phyloP scores from a whole-genome alignment of 2,797 vertebrate species.

The Pelochelys cantorii region DNA sequence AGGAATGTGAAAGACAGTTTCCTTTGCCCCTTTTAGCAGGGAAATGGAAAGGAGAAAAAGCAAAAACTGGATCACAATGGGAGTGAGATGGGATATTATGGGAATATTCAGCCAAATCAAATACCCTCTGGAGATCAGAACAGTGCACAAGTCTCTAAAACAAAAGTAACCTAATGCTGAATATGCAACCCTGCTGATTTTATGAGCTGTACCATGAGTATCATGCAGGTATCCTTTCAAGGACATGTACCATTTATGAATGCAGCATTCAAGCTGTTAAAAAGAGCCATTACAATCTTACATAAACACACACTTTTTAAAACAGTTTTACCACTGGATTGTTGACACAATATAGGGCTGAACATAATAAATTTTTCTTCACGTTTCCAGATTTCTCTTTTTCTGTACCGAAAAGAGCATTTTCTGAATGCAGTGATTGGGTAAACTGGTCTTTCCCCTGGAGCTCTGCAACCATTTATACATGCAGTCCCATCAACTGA shows the following conservation, averaged over 20 bases:
- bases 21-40: background rate
- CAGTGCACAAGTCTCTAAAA: conserved; percentile 32
- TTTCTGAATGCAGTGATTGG: conserved; percentile 57
- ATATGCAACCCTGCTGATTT: conserved; percentile 45
- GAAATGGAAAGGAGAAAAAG: conserved; percentile 46
- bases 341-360: background rate
- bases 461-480: conserved; percentile 51
- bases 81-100: background rate
- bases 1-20: background rate
- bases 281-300: background rate
- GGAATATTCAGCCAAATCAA: conserved; percentile 59
- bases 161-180: conserved; percentile 31
- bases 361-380: conserved; percentile 37
- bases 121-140: conserved; percentile 56
- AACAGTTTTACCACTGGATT: conserved; percentile 27
- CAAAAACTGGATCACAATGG: conserved; percentile 36
- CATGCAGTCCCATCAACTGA: conserved; percentile 50
- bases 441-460: background rate
- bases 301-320: background rate
- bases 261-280: conserved; percentile 9
- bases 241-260: conserved; percentile 44
- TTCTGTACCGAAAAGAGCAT: conserved; percentile 45
- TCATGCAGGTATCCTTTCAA: conserved; percentile 49
- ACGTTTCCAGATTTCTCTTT: conserved; percentile 38
- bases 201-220: conserved; percentile 52